These are phyloP conservation scores for Noctua pronuba DNA, from an alignment of 2,888 invertebrate species.

Conservation along the genomic window DNA sequence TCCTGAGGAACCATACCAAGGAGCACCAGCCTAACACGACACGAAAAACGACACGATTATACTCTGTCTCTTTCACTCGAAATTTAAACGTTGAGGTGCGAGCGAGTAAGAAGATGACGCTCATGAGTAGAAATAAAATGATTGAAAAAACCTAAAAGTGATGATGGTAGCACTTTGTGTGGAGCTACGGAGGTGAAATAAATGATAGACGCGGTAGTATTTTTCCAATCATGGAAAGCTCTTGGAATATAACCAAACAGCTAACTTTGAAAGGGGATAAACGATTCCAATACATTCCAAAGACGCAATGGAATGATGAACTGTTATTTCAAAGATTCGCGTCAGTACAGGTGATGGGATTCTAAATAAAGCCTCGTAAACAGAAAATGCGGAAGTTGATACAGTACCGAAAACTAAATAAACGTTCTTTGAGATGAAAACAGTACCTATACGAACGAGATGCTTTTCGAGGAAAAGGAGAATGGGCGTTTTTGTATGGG, in stretches of 20 bases:
- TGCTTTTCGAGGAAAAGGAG: slow-evolving; percentile 5
- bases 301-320: background rate
- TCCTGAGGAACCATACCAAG: slow-evolving; percentile 75
- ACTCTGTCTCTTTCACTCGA: slow-evolving; percentile 8
- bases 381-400: slow-evolving; percentile 23
- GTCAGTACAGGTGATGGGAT: slow-evolving; percentile 6
- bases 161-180: background rate
- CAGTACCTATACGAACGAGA: background rate
- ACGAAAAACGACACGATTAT: slow-evolving; percentile 8
- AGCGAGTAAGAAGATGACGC: slow-evolving; percentile 28
- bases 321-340: slow-evolving; percentile 26
- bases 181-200: background rate
- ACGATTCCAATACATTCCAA: slow-evolving; percentile 23
- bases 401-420: slow-evolving; percentile 11
- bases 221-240: background rate
- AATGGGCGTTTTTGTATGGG: background rate
- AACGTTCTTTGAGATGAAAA: slow-evolving; percentile 2
- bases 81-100: background rate
- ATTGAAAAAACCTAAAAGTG: background rate
- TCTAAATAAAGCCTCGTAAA: slow-evolving; percentile 22
- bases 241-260: slow-evolving; percentile 11
- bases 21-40: slow-evolving; percentile 70
- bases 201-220: background rate
- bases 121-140: background rate
- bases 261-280: slow-evolving; percentile 21